These are phyloP conservation scores for Chaetops frenatus DNA, from an alignment of 2,113 vertebrate species.

Conservation along the genomic window DNA sequence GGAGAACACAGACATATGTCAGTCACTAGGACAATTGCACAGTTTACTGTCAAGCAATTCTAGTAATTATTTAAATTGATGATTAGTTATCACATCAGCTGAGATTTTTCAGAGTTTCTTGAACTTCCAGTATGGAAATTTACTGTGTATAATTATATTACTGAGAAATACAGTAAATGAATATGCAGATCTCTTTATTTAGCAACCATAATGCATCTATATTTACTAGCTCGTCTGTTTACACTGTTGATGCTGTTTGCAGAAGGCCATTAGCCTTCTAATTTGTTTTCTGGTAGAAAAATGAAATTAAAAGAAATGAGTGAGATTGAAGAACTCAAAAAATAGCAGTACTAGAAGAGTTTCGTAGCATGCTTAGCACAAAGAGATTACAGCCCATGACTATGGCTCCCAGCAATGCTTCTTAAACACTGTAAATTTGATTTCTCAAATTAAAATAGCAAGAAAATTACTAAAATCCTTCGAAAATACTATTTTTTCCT, in stretches of 20 bases:
- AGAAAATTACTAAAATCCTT: not conserved
- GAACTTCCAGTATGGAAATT: slow-evolving; percentile 10
- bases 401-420: not conserved
- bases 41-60: slow-evolving; percentile 30
- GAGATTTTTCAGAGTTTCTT: slow-evolving; percentile 9
- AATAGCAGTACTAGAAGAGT: not conserved
- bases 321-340: not conserved
- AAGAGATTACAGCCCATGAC: not conserved
- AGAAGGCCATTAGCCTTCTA: not conserved
- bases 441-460: not conserved
- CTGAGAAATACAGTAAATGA: slow-evolving; percentile 7
- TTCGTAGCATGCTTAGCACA: not conserved
- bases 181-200: not conserved
- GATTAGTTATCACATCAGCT: not conserved
- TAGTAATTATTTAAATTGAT: not conserved
- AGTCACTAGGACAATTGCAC: not conserved
- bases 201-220: not conserved
- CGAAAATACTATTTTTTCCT: not conserved
- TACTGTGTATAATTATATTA: not conserved
- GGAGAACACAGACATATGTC: slow-evolving; percentile 6
- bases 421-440: not conserved
- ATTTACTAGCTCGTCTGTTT: slow-evolving; percentile 9
- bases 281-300: not conserved
- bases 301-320: not conserved
- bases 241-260: not conserved